These are phyloP conservation scores for Chaetophractus vellerosus DNA, from an alignment of 2,797 vertebrate genomes.

Conservation along the genomic window DNA sequence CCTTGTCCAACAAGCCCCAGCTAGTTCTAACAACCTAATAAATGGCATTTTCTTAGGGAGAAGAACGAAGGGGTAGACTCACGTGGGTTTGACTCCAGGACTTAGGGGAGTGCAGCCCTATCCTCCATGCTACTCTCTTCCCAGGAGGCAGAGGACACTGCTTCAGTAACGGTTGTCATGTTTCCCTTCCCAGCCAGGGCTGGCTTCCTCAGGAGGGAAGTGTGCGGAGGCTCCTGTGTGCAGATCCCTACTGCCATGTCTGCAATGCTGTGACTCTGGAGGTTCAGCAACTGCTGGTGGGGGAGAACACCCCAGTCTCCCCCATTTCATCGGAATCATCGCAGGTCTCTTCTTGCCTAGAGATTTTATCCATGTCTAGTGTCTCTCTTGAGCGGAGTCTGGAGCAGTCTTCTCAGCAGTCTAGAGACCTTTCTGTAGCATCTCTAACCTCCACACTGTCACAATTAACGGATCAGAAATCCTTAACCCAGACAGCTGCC, in stretches of 20 bases:
- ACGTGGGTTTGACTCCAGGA: neutral
- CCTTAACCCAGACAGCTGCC: neutral
- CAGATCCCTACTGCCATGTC: conserved; percentile 67
- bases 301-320: neutral
- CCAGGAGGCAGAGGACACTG: neutral
- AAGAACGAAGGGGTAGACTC: neutral
- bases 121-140: neutral
- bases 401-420: neutral
- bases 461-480: conserved; percentile 28
- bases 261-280: conserved; percentile 75
- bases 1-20: neutral
- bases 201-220: conserved; percentile 74
- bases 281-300: conserved; percentile 55
- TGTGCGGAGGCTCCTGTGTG: conserved; percentile 76
- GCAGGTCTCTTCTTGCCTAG: neutral
- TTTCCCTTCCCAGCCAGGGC: conserved; percentile 66
- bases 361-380: neutral
- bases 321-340: neutral
- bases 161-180: neutral
- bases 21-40: too few relatives aligned
- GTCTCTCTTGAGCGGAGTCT: neutral
- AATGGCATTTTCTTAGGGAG: neutral
- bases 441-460: neutral
- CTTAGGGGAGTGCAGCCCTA: neutral
- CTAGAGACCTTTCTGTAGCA: conserved; percentile 18